These are phyloP conservation scores for Cenopis cana DNA, from an alignment of 2,888 invertebrate genomes.

Conservation along the genomic window DNA sequence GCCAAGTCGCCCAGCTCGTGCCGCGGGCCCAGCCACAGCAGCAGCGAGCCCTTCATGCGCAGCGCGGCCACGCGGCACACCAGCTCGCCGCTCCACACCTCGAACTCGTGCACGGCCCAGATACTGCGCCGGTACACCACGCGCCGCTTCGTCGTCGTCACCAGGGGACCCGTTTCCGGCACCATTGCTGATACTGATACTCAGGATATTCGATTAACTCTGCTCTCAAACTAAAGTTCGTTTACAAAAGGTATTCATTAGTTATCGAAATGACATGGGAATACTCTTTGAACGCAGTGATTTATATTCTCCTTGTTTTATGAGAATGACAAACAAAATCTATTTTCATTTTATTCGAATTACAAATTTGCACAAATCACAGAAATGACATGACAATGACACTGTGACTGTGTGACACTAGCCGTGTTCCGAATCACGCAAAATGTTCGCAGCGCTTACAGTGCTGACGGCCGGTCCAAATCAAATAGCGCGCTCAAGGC, in stretches of 20 bases:
- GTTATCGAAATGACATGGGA: neutral
- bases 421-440: too few relatives aligned
- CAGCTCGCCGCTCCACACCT: slow-evolving; percentile 65
- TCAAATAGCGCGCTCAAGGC: too few relatives aligned
- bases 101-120: slow-evolving; percentile 68
- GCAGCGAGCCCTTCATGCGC: slow-evolving; percentile 62
- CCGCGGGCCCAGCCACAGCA: slow-evolving; percentile 65
- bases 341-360: too few relatives aligned
- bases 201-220: neutral
- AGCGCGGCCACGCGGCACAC: slow-evolving; percentile 61
- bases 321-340: slow-evolving; percentile 1
- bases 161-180: slow-evolving; percentile 9
- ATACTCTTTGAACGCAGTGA: too few relatives aligned
- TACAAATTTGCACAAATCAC: too few relatives aligned
- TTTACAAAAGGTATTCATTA: neutral
- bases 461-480: too few relatives aligned
- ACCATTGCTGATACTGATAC: slow-evolving; percentile 21
- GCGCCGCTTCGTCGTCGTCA: slow-evolving; percentile 23
- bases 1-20: slow-evolving; percentile 57
- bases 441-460: too few relatives aligned
- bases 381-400: too few relatives aligned
- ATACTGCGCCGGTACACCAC: slow-evolving; percentile 51
- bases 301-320: too few relatives aligned
- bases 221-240: neutral
- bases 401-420: too few relatives aligned